Conservation (phyloP, 2,888 invertebrate genomes). For the Polyommatus icarus region DNA sequence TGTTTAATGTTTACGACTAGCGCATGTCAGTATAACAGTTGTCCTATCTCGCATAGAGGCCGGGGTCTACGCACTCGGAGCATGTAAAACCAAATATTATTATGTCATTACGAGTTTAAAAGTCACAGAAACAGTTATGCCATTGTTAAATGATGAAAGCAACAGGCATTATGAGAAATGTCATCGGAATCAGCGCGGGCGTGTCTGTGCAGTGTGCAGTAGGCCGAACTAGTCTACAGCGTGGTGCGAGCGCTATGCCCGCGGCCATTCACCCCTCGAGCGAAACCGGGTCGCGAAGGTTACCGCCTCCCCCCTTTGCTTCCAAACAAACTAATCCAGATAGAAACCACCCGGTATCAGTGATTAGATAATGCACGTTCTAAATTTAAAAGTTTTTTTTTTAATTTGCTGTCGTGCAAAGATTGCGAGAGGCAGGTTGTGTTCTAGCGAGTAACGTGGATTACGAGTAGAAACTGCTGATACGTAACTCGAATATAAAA, state of each 20-base stretch:
- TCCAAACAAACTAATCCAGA: slow-evolving; percentile 32
- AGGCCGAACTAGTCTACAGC: slow-evolving; percentile 36
- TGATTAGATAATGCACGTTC: slow-evolving; percentile 8
- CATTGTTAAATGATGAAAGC: slow-evolving; percentile 15
- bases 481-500: slow-evolving; percentile 10
- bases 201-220: slow-evolving; percentile 27
- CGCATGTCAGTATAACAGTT: background rate
- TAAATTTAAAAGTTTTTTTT: slow-evolving; percentile 4
- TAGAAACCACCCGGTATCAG: slow-evolving; percentile 24
- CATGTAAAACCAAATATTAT: slow-evolving; percentile 12
- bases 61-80: slow-evolving; percentile 13
- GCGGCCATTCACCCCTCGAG: slow-evolving; percentile 71
- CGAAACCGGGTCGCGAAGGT: slow-evolving; percentile 67
- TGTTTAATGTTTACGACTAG: slow-evolving; percentile 3
- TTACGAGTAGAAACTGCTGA: slow-evolving; percentile 1
- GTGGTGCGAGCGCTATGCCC: slow-evolving; percentile 48
- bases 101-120: slow-evolving; percentile 7
- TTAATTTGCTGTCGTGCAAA: background rate
- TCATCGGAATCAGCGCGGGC: slow-evolving; percentile 25
- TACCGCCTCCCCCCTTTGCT: slow-evolving; percentile 37
- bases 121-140: slow-evolving; percentile 13
- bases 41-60: background rate
- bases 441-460: background rate
- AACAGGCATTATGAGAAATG: slow-evolving; percentile 31
- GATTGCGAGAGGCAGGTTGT: background rate